Percentiles rank a stretch among this genome's conserved stretches.
Conservation (phyloP, 1,140 invertebrate species). For the Spodoptera frugiperda region DNA sequence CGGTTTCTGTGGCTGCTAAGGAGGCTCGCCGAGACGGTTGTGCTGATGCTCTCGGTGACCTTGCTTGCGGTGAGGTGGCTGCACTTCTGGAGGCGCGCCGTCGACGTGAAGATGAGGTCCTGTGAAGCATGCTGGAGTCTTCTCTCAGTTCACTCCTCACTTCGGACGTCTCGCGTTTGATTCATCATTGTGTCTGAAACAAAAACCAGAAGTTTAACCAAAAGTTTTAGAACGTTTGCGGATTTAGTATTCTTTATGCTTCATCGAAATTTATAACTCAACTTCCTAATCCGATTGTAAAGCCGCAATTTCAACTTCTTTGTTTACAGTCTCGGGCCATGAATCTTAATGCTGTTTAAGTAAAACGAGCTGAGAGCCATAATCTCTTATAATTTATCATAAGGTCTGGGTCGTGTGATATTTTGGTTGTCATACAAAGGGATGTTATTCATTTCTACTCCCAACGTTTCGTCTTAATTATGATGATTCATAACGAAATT, state of each 20-base stretch:
- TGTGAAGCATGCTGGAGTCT: constrained; percentile 87
- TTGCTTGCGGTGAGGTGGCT: constrained; percentile 87
- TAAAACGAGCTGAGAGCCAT: constrained; percentile 18
- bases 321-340: constrained; percentile 40
- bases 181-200: constrained; percentile 21
- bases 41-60: constrained; percentile 80
- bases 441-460: background rate
- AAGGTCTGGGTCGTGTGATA: background rate
- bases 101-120: constrained; percentile 89
- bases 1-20: constrained; percentile 78
- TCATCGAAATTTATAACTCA: constrained; percentile 25
- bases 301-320: constrained; percentile 49
- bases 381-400: constrained; percentile 38
- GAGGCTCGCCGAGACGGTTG: constrained; percentile 78
- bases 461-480: constrained; percentile 20
- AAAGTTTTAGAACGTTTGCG: background rate
- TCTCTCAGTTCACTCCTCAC: constrained; percentile 18
- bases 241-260: constrained; percentile 26
- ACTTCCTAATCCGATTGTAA: constrained; percentile 49
- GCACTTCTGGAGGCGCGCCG: constrained; percentile 88
- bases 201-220: background rate
- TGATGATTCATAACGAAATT: constrained; percentile 27
- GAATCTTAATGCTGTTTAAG: constrained; percentile 38
- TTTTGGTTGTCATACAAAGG: constrained; percentile 8
- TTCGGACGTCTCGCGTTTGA: background rate